Conservation (phyloP, 2,888 invertebrate species). For the Andricus quercusramuli region DNA sequence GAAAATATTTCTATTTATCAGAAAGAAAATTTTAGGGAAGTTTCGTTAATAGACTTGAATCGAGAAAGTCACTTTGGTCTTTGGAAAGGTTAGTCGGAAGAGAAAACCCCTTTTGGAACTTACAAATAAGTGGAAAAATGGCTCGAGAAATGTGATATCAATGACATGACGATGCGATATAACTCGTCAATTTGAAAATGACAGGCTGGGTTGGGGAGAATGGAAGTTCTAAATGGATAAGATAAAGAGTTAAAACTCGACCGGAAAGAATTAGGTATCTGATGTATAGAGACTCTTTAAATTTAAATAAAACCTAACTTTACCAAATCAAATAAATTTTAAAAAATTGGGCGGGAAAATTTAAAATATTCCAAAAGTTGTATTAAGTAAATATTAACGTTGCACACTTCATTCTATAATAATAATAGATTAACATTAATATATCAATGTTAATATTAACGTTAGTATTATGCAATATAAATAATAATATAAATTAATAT, state of each 20-base stretch:
- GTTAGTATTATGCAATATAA: no score
- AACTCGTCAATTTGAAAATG: conserved; percentile 69
- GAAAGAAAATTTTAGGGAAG: conserved; percentile 35
- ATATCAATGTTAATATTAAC: no score
- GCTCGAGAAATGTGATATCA: conserved; percentile 52
- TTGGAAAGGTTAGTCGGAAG: conserved; percentile 42
- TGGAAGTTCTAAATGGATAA: conserved; percentile 73
- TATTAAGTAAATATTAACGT: no score
- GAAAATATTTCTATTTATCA: background rate
- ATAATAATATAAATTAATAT: no score
- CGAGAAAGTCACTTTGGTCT: conserved; percentile 51
- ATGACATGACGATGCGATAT: conserved; percentile 60
- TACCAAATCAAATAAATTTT: background rate
- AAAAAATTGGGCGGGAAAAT: no score
- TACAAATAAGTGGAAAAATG: conserved; percentile 19
- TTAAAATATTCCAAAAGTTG: no score
- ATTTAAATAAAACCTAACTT: background rate
- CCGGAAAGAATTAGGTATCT: conserved; percentile 66
- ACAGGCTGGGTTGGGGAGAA: conserved; percentile 63
- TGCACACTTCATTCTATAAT: no score
- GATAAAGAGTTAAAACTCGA: conserved; percentile 68
- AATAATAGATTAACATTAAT: no score
- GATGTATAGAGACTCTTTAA: conserved; percentile 67
- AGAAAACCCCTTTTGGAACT: conserved; percentile 19
- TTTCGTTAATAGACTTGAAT: conserved; percentile 53